Evolutionary conservation across 1,140 invertebrate genomes (phyloP).

Genomic region (Pararge aegeria): DNA sequence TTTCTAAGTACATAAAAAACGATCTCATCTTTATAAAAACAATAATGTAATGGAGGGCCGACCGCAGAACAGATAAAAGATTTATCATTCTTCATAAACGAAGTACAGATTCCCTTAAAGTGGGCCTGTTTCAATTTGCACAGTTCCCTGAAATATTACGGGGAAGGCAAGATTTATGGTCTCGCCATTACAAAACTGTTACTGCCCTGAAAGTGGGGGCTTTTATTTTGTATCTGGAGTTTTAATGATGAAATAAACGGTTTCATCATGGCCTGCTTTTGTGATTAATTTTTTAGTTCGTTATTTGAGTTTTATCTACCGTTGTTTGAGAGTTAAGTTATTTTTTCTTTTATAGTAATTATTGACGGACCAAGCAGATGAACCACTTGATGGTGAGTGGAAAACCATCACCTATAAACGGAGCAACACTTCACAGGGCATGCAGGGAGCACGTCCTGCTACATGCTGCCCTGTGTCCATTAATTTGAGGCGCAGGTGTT

Average conservation of each 20-base stretch:
- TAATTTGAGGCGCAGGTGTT: no score
- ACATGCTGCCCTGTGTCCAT: no score
- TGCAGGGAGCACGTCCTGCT: no score
- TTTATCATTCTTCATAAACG: conserved; percentile 1
- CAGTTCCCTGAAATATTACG: conserved; percentile 1
- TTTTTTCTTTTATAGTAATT: no score
- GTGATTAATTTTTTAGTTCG: background rate
- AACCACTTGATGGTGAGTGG: no score
- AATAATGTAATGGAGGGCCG: conserved; percentile 4
- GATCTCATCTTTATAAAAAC: conserved; percentile 2
- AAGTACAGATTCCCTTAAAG: background rate
- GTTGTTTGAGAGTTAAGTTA: no score
- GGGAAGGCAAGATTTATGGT: conserved; percentile 6
- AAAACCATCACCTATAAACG: no score
- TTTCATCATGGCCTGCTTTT: background rate
- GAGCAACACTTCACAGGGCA: no score
- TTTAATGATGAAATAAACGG: conserved; percentile 8
- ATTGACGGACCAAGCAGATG: no score
- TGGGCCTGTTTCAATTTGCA: conserved; percentile 8
- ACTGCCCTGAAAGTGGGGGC: background rate
- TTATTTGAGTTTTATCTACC: no score
- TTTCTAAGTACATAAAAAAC: background rate
- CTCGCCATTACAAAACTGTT: conserved; percentile 3
- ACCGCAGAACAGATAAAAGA: conserved; percentile 5
- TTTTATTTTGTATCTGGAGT: conserved; percentile 1